Evolutionary conservation across 53 echinoderm and acorn worm species (phyloP).

Genomic region (Pentamera pediparva): DNA sequence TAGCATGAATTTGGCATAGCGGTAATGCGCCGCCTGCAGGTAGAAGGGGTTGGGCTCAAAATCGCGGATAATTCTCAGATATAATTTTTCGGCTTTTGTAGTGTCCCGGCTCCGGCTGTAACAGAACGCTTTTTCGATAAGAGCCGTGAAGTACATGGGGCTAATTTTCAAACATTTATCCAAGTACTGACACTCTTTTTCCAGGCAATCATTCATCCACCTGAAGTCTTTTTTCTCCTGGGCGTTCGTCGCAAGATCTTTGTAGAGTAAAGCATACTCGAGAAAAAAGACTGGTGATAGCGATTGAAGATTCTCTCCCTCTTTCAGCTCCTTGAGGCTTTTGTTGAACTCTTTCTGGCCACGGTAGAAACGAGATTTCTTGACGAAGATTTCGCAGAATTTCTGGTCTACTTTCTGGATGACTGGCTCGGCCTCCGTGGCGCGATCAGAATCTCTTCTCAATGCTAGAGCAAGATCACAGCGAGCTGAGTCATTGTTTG

Average conservation of each 20-base stretch:
- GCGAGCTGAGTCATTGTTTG: neutral
- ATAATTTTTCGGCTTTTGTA: too few species aligned
- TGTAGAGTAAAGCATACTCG: neutral
- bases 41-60: too few species aligned
- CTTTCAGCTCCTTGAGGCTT: neutral
- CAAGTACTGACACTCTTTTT: neutral
- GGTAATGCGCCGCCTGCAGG: too few species aligned
- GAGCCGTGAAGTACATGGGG: neutral
- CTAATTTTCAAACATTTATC: constrained; percentile 2
- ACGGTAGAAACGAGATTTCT: constrained; percentile 2
- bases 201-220: neutral
- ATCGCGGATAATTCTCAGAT: too few species aligned
- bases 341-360: neutral
- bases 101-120: too few species aligned
- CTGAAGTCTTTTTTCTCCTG: neutral
- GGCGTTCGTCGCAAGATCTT: neutral
- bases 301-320: neutral
- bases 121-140: neutral
- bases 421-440: neutral
- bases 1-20: too few species aligned
- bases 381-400: neutral
- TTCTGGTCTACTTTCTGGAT: neutral
- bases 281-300: neutral
- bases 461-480: neutral
- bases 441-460: neutral